phyloP scores from a whole-genome alignment of 2,888 invertebrate species.

The Arge pagana region DNA sequence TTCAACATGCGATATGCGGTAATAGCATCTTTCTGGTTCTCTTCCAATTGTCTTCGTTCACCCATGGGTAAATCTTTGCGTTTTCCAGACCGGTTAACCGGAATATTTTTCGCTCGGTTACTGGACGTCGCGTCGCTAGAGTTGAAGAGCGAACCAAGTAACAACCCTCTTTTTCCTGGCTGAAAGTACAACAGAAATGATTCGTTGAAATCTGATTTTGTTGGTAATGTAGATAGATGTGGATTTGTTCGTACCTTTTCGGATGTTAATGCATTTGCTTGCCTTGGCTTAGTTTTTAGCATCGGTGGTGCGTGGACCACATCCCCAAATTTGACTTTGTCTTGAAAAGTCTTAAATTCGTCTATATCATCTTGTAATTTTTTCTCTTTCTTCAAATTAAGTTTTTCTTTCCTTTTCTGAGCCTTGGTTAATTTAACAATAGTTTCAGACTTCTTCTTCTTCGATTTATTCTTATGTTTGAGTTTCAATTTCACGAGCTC shows the following conservation, averaged over 20 bases:
- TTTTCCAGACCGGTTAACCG: slow-evolving; percentile 64
- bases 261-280: slow-evolving; percentile 55
- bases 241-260: slow-evolving; percentile 54
- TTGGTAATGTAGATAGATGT: slow-evolving; percentile 21
- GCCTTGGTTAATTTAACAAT: slow-evolving; percentile 59
- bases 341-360: slow-evolving; percentile 62
- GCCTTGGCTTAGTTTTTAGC: slow-evolving; percentile 62
- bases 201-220: slow-evolving; percentile 17
- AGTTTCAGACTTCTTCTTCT: slow-evolving; percentile 42
- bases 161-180: slow-evolving; percentile 69
- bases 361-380: slow-evolving; percentile 51
- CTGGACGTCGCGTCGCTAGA: slow-evolving; percentile 25
- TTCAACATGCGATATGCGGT: slow-evolving; percentile 66
- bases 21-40: slow-evolving; percentile 64
- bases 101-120: slow-evolving; percentile 17
- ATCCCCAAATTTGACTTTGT: slow-evolving; percentile 76
- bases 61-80: slow-evolving; percentile 65
- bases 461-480: slow-evolving; percentile 52
- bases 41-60: slow-evolving; percentile 65
- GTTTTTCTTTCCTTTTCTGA: slow-evolving; percentile 63
- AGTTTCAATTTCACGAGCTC: slow-evolving; percentile 57
- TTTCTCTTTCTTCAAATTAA: slow-evolving; percentile 60
- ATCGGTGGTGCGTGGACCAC: slow-evolving; percentile 74
- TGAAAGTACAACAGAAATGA: no score
- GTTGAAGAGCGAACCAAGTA: slow-evolving; percentile 63